Evolutionary conservation across 2,797 vertebrate genomes (phyloP).

Genomic region (Periophthalmus magnuspinnatus): DNA sequence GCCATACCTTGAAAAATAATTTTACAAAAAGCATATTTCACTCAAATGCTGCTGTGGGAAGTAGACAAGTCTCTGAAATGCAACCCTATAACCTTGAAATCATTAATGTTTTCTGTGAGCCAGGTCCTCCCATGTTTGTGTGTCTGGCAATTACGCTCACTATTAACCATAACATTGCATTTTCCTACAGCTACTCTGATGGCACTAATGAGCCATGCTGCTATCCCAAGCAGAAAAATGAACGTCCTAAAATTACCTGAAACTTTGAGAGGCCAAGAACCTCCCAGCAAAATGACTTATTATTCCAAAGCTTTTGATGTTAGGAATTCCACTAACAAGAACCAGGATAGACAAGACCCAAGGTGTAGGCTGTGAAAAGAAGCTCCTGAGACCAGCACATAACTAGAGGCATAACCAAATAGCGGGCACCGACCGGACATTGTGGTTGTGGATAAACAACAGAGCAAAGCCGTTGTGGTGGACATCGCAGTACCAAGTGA

Average conservation of each 20-base stretch:
- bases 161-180: slow-evolving; percentile 9
- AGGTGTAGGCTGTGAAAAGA: too few relatives aligned
- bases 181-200: slow-evolving; percentile 8
- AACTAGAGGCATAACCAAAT: too few relatives aligned
- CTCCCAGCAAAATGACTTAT: slow-evolving; percentile 9
- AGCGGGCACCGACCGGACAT: too few relatives aligned
- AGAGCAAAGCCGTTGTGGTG: too few relatives aligned
- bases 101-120: slow-evolving; percentile 1
- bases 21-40: background rate
- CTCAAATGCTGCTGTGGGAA: background rate
- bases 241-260: slow-evolving; percentile 10
- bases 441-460: too few relatives aligned
- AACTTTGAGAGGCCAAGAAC: slow-evolving; percentile 1
- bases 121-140: slow-evolving; percentile 4
- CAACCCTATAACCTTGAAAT: slow-evolving; percentile 3
- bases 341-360: too few relatives aligned
- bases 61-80: background rate
- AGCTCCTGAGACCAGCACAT: too few relatives aligned
- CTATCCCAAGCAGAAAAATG: background rate
- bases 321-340: slow-evolving; percentile 21
- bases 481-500: too few relatives aligned
- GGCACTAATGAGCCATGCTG: slow-evolving; percentile 11
- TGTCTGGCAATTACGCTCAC: slow-evolving; percentile 13
- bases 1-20: background rate
- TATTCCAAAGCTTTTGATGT: slow-evolving; percentile 28